A percentile compares a stretch with the other conserved stretches of the same genome.
These are phyloP conservation scores for roundworm (Caenorhabditis elegans) DNA, from an alignment of 1,140 invertebrate genomes.

Conservation along the genomic window DNA sequence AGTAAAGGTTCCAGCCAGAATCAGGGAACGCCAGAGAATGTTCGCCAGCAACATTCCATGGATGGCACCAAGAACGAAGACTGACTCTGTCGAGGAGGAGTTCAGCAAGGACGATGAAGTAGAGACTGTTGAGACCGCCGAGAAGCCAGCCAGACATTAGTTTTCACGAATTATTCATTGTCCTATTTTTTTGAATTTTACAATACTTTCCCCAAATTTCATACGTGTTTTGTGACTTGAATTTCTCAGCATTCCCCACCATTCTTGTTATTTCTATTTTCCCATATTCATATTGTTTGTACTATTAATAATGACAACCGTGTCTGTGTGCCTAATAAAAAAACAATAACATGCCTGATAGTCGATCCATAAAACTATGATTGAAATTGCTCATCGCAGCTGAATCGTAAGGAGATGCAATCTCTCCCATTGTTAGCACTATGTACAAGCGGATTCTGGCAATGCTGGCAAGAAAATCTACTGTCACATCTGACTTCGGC, in stretches of 20 bases:
- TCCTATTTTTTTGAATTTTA: not conserved
- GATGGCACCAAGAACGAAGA: conserved; percentile 28
- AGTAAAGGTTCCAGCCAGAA: conserved; percentile 36
- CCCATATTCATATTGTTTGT: not conserved
- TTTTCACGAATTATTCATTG: not conserved
- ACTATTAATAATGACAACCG: not conserved
- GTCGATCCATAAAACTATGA: conserved; percentile 28
- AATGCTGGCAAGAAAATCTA: conserved; percentile 23
- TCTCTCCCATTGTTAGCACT: conserved; percentile 39
- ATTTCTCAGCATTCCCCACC: not conserved
- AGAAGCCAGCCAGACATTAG: conserved; percentile 24
- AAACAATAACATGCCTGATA: conserved; percentile 23
- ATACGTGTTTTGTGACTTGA: conserved; percentile 38
- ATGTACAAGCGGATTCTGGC: conserved; percentile 45
- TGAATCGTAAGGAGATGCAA: conserved; percentile 44
- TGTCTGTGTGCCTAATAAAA: not conserved
- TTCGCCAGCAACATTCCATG: conserved; percentile 2
- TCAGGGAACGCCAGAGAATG: conserved; percentile 36
- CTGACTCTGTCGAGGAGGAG: conserved; percentile 40
- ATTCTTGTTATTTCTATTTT: not conserved
- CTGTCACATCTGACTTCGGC: not conserved
- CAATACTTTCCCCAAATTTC: conserved; percentile 24
- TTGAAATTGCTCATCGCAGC: conserved; percentile 12
- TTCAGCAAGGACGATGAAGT: conserved; percentile 51
- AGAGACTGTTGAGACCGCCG: conserved; percentile 47